Evolutionary conservation across 2,888 invertebrate species (phyloP).

Genomic region (Ennomos fuscantarius): DNA sequence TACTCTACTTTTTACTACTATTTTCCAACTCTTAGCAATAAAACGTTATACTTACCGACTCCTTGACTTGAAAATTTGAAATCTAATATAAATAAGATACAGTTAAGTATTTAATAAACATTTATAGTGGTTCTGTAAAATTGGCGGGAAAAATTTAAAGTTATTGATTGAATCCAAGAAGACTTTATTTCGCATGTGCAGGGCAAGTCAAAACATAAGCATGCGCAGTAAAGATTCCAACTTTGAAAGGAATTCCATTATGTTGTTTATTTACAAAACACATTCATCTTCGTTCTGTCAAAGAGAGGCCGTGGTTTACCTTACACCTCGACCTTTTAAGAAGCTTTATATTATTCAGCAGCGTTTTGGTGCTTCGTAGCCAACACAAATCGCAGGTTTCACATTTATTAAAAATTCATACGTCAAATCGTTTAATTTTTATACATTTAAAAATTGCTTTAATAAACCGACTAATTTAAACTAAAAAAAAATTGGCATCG

Average conservation of each 20-base stretch:
- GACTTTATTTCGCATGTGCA: conserved; percentile 37
- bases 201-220: conserved; percentile 32
- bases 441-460: too few species aligned
- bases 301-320: conserved; percentile 21
- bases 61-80: conserved; percentile 25
- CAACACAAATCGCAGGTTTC: background rate
- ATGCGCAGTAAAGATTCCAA: conserved; percentile 45
- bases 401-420: too few species aligned
- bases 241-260: conserved; percentile 36
- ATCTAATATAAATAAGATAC: conserved; percentile 23
- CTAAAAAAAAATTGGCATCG: too few species aligned
- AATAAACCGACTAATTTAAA: too few species aligned
- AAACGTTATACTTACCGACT: conserved; percentile 20
- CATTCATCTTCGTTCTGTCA: conserved; percentile 36
- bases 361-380: background rate
- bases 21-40: background rate
- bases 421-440: too few species aligned
- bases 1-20: too few species aligned
- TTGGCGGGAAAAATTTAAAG: conserved; percentile 47
- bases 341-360: conserved; percentile 10
- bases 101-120: conserved; percentile 4
- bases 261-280: conserved; percentile 41
- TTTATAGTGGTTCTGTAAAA: conserved; percentile 2
- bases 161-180: conserved; percentile 45
- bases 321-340: conserved; percentile 15